Base-by-base conservation (phyloP, 2,888 invertebrate genomes). In the Andrena minutula region DNA sequence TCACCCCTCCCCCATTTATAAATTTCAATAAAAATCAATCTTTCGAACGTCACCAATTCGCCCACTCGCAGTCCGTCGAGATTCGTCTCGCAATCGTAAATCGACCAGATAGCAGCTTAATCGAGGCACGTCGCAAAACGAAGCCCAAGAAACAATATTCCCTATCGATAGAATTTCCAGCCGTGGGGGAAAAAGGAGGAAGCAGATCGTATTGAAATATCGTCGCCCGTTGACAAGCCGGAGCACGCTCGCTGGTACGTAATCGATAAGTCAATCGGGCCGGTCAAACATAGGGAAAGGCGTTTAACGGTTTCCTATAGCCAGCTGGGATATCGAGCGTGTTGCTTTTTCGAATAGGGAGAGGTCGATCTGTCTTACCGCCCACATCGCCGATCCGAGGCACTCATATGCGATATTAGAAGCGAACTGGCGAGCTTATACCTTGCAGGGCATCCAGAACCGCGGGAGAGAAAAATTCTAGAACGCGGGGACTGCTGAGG, bases 321-420 rank as follows among this genome's bases (percentile, higher is more conserved):
- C 69, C 71, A 41, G 51, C 8, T 7, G 41, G 16, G 65, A 58
- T 60, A 73, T 76, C 69, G 82, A 73, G 61, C 65, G 82, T 68
- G 68, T 47, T 72, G 61, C 68, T 64, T 66, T 61, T 58, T 64
- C 53, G 68, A 65, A 23, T 32, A 30, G 58, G 47, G 76, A 76
- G 73, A 61, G 76, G 64, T 75, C 75, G 76, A 83, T 80, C 73
- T 61, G 82, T 83, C 82, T 76, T 83, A 53, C 53, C 75, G 79
- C 60, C 28, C 61, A 61, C 60, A 61, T 10, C 32, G n/a, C 60
- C 32, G 7, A 4, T 16, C 4, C 28, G n/a, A 20, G 56, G 51
- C 66, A 82, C 79, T 82, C 83, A 72, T 82, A 75, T 75, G 77
- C 82, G 78, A 82, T 84, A 84, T 84, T 84, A 84, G 74, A 72